A percentile compares a stretch with the other conserved stretches of the same genome.
Evolutionary conservation across 2,113 vertebrate species (phyloP).

Genomic region (Rhizomys pruinosus): DNA sequence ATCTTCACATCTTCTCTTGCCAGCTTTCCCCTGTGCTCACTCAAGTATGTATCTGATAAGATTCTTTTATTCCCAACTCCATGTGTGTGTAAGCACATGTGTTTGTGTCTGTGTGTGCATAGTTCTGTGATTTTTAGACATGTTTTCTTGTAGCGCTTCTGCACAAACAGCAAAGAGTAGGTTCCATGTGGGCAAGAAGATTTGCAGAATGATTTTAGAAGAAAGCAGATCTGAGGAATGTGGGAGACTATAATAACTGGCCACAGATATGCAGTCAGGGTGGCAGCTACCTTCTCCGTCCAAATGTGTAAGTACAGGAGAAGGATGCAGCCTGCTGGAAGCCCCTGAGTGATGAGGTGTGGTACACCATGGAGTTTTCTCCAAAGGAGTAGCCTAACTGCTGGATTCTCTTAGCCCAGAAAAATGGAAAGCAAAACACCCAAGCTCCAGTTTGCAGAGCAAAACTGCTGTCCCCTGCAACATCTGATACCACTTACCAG

Average conservation of each 20-base stretch:
- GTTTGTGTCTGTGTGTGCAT: slow-evolving; percentile 75
- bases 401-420: slow-evolving; percentile 8
- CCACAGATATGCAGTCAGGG: slow-evolving; percentile 47
- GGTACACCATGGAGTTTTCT: slow-evolving; percentile 32
- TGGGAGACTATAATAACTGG: neutral
- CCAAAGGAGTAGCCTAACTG: neutral
- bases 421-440: slow-evolving; percentile 32
- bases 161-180: slow-evolving; percentile 77
- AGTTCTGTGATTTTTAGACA: slow-evolving; percentile 87
- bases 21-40: slow-evolving; percentile 75
- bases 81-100: slow-evolving; percentile 71
- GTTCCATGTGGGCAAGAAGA: slow-evolving; percentile 43
- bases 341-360: slow-evolving; percentile 22
- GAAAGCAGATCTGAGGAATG: slow-evolving; percentile 55
- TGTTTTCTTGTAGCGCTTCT: slow-evolving; percentile 87
- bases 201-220: slow-evolving; percentile 53
- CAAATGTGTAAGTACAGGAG: slow-evolving; percentile 66
- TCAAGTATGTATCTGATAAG: slow-evolving; percentile 79
- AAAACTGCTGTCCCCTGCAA: neutral
- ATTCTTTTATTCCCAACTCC: slow-evolving; percentile 66
- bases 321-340: slow-evolving; percentile 63
- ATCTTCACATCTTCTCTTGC: slow-evolving; percentile 75
- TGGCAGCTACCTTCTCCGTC: slow-evolving; percentile 27
- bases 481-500: slow-evolving; percentile 8
- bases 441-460: slow-evolving; percentile 24